A percentile compares a stretch with the other conserved stretches of the same genome.
Evolutionary conservation across 37 sponge, comb jelly and placozoan genomes (phyloP).

Genomic region (Mnemiopsis leidyi): DNA sequence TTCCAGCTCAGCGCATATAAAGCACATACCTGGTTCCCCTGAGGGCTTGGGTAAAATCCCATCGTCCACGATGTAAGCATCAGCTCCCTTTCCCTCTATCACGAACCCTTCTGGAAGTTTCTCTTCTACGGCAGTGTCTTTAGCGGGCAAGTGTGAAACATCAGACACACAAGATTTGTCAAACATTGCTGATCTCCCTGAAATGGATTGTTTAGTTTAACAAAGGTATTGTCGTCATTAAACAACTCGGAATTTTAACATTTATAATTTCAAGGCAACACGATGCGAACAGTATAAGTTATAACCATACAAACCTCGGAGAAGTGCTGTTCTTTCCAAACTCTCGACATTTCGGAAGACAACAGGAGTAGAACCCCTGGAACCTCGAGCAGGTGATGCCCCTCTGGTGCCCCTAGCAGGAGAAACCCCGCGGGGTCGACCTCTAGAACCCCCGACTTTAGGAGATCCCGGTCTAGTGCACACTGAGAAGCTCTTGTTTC

Average conservation of each 20-base stretch:
- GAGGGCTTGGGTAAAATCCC: conserved; percentile 13
- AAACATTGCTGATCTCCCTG: not conserved
- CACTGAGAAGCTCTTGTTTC: not conserved
- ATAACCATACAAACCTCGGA: not conserved
- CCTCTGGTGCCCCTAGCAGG: not conserved
- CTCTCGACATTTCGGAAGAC: not conserved
- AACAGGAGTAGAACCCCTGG: not conserved
- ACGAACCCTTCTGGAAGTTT: not conserved
- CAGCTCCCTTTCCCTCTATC: not conserved
- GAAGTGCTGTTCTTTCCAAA: not conserved
- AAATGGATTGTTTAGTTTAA: too few relatives aligned
- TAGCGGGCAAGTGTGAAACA: not conserved
- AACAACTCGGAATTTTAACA: too few relatives aligned
- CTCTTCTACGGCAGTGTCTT: not conserved
- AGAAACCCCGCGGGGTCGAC: not conserved
- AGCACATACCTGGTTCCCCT: not conserved
- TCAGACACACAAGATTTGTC: not conserved
- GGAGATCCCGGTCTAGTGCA: not conserved
- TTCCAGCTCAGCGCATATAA: too few relatives aligned
- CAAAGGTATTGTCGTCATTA: too few relatives aligned
- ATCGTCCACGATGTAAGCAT: not conserved
- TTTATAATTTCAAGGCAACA: too few relatives aligned
- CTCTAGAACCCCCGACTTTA: not conserved
- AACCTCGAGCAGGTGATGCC: not conserved
- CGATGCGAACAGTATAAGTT: too few relatives aligned